Base-by-base conservation (phyloP, 1,140 invertebrate genomes). In the Euglossa dilemma region DNA sequence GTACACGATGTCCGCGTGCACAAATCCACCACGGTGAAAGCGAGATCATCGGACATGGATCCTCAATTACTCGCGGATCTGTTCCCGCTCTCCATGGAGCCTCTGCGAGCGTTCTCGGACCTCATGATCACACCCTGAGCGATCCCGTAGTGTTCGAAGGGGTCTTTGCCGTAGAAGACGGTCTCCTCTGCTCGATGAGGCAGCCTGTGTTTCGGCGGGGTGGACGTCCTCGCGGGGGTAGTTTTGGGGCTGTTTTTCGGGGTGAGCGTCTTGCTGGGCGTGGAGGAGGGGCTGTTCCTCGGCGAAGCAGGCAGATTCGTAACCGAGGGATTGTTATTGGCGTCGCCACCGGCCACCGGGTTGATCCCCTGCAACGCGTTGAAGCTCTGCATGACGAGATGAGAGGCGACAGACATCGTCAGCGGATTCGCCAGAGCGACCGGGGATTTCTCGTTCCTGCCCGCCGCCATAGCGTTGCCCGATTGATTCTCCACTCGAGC, bases 41-140 rank as follows among this genome's bases (percentile, higher is more conserved):
- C 20, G 47, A 81, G 28, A 54, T 81, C 71, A 54, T 81, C 71
- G 12, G 54, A 18, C 66, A 61, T 25, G 52, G 57, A 20, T 66
- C 14, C 59, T 92, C 75, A 94, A 83, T 93, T 94, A 82, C 93
- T 93, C 69, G 89, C 90, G 0, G 93, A 93, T 85, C 93, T 90
- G 64, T 90, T 93, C 8, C 90, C 90, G 83, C 92, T 93, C n/a
- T 91, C 92, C 28, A 84, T 85, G 7, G 84, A 86, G n/a, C 85
- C 73, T 1, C 82, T 66, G 28, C 87, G 64, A 5, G 85, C 69
- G 6, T n/a, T 14, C 9, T 88, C 80, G 2, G 74, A 43, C 67
- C 72, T 83, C 52, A 87, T 11, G 3, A 90, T 78, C 2, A 72
- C 86, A 1, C 90, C 90, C 54, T 93, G 93, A 63, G 92, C 83